These are phyloP conservation scores for Anas bernieri DNA, from an alignment of 2,797 vertebrate genomes.

Conservation along the genomic window DNA sequence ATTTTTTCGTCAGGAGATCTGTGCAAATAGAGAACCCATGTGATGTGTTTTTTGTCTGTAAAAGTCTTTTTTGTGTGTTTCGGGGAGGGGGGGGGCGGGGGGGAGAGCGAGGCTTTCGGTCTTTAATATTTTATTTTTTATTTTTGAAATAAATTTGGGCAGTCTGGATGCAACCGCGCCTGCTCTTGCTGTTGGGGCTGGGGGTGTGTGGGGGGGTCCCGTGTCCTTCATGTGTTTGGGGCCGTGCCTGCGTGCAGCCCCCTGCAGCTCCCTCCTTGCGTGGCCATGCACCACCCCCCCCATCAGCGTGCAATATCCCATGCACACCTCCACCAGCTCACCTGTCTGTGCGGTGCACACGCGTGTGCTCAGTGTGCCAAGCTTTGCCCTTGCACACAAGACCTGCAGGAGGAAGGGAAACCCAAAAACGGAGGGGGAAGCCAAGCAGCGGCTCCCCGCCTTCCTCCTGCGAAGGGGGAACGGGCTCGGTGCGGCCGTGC, in stretches of 20 bases:
- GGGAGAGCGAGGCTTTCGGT: slow-evolving; percentile 57
- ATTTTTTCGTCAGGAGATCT: slow-evolving; percentile 34
- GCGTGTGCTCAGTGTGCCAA: background rate
- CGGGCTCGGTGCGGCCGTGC: no score
- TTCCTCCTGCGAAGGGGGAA: background rate
- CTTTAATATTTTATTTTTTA: slow-evolving; percentile 68
- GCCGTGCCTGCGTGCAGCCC: no score
- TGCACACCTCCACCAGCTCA: no score
- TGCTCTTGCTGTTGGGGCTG: accelerated
- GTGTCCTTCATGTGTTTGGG: no score
- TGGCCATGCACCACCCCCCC: no score
- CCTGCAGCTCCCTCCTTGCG: no score
- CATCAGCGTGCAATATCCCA: no score
- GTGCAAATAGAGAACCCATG: slow-evolving; percentile 53
- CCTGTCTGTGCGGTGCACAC: no score
- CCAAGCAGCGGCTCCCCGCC: no score
- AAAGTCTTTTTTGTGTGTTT: slow-evolving; percentile 58
- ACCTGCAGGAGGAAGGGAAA: background rate
- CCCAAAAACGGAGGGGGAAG: accelerated
- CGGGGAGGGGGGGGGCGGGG: background rate
- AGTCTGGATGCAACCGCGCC: slow-evolving; percentile 14
- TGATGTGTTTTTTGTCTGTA: slow-evolving; percentile 54
- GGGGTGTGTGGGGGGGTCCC: no score
- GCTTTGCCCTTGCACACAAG: background rate
- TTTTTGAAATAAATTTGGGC: slow-evolving; percentile 66